Base-by-base conservation (phyloP, 2,113 vertebrate species). In the Psittacula cyanocephala region DNA sequence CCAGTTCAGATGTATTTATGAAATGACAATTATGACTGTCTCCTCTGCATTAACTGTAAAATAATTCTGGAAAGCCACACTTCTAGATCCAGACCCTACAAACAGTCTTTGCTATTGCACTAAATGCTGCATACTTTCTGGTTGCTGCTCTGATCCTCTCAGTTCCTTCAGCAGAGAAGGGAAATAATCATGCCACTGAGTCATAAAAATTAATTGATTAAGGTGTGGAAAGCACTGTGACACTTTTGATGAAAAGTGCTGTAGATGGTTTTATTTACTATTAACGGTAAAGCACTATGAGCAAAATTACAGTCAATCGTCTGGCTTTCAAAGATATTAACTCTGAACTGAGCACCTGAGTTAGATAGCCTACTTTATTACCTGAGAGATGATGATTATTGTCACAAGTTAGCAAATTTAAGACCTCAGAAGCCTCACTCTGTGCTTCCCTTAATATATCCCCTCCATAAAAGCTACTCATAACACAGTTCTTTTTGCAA, bases 281-380 rank as follows among this genome's bases (percentile, higher is more conserved):
- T 84, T 86, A 70, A 41, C 67, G 88, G 50, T 75, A 94, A 89
- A 90, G 77, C 37, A 81, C 80, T 94, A 47, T 60, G 57, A 93
- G 74, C 3, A 23, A 86, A 94, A 95, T 94, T 88, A 88, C 76
- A 90, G 72, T 94, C 64, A 68, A 85, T 91, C 82, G 84, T 60
- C 92, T 81, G 74, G 77, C 76, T 95, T 96, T 96, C 92, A 94
- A 88, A 92, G 22, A 69, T 88, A 90, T 79, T 92, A 90, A 86
- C 77, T 94, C 83, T 81, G 90, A 96, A 93, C 74, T 71, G 85
- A 91, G 63, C 47, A 64, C 83, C 55, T 59, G 29, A 95, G 72
- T 39, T 78, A 88, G 83, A 75, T 6, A 91, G 72, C 65, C 57
- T 92, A 43, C 72, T 94, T 93, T 88, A 91, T 94, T 91, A 83